Evolutionary conservation across 2,888 invertebrate species (phyloP), one percentile per base, ranked within the genome.

Genomic region (Aphelenchoides bicaudatus): DNA sequence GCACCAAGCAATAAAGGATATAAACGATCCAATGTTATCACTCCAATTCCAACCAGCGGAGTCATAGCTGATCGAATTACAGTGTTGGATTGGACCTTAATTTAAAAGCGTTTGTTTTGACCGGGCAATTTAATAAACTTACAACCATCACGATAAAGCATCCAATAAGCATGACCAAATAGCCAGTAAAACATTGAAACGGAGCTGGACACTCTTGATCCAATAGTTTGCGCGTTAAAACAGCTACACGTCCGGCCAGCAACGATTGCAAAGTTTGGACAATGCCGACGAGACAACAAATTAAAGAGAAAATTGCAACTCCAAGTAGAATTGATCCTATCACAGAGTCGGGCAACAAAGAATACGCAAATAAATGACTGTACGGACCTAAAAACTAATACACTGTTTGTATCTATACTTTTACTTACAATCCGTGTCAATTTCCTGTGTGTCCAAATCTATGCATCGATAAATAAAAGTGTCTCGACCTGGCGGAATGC

Each of bases 11-110:
- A 84, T 47, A 85, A 73, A 13, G 74, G 84, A 68, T 84, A 85
- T 74, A 84, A 82, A 46, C 84, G 74, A 50, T 84, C 83, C 21
- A 85, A 71, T 3, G 71, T 67, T 19, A 76, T 67, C 3, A 75
- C 72, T 5, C 75, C 84, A 3, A 84, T 77, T 6, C 84, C 85
- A 13, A 84, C 85, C 19, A 85, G 75, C 1, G 85, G 85, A 1
- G 84, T 85, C 16, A 85, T 73, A 1, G 84, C 82, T 1, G 84
- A 85, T 0, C 85, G 84, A 73, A 85, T 85, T 19, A 84, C 82
- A n/a, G 83, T 83, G 62, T 82, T 82, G 46, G 83, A 83, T 79
- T 85, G 85, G 8, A 63, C 50, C 63, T 63, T 16, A 28, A 62
- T 13, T 16, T 49, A 8, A 43, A 19, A 10, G 46, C 8, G 46